Base-by-base conservation (phyloP, 2,113 vertebrate genomes). In the Sylvicapra grimmia region DNA sequence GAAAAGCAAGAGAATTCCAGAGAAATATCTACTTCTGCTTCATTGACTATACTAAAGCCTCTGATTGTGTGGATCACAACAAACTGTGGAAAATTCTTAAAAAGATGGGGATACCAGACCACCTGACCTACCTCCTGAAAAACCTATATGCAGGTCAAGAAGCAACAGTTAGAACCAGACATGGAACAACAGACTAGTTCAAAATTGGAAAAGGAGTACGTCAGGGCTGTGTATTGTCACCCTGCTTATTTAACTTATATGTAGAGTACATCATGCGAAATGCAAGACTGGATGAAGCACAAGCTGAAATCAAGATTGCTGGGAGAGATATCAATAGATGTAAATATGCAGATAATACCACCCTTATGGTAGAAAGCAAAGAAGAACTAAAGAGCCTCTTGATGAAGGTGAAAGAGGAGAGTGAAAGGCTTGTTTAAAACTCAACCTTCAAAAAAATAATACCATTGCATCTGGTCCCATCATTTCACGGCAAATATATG, bases 241-340 rank as follows among this genome's bases (percentile, higher is more conserved):
- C n/a, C 9, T 23, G 18, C n/a, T 72, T 72, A 36, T 72, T 72
- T 72, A 72, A 36, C 65, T 72, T n/a, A 36, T 23, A 72, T 21
- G 18, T n/a, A 36, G 65, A 36, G 65, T 36, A 36, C 10, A 36
- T 36, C n/a, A 72, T 72, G n/a, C 0, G 4, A 72, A 72, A 36
- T 72, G 65, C n/a, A 2, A 0, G 65, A 11, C n/a, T 36, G 65
- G 19, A 21, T 72, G 65, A 36, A 72, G 65, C 65, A 36, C n/a
- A 72, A 36, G 4, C 19, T 72, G 9, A 1, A 36, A 5, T 36
- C 65, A 72, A 36, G 65, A 72, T 72, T 36, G 4, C 65, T 2
- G 0, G 7, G n/a, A 72, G n/a, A 72, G 18, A 23, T 72, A 72
- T 36, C 9, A 72, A 68, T n/a, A 68, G 33, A 3, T 0, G 4